Evolutionary conservation across 2,113 vertebrate genomes (phyloP).

Genomic region (Patagioenas fasciata): DNA sequence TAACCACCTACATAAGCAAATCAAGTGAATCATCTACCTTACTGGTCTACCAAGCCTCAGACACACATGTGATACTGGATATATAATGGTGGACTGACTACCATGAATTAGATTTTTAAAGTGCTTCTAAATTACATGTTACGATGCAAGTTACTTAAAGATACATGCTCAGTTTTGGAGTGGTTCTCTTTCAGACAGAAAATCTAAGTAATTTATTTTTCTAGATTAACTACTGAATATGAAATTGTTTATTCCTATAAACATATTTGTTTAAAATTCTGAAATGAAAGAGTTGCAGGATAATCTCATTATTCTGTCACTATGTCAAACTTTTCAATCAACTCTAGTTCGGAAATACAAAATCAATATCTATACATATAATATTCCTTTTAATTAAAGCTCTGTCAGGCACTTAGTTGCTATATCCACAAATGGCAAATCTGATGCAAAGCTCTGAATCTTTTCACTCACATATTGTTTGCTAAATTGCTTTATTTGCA

Average conservation of each 20-base stretch:
- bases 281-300: background rate
- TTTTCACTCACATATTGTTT: background rate
- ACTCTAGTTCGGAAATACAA: background rate
- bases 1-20: conserved; percentile 44
- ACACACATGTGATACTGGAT: background rate
- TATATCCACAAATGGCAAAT: background rate
- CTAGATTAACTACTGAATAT: background rate
- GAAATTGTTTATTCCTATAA: background rate
- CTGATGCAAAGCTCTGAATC: background rate
- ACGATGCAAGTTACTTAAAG: background rate
- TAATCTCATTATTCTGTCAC: background rate
- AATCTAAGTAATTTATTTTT: background rate
- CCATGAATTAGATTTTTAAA: conserved; percentile 12
- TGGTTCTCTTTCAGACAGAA: background rate
- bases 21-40: conserved; percentile 37
- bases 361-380: background rate
- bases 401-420: background rate
- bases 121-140: background rate
- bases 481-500: background rate
- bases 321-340: background rate
- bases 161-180: background rate
- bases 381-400: background rate
- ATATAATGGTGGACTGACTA: background rate
- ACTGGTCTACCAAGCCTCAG: background rate
- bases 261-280: background rate